These are phyloP conservation scores for Asobara japonica DNA, from an alignment of 1,140 invertebrate genomes.

Conservation along the genomic window DNA sequence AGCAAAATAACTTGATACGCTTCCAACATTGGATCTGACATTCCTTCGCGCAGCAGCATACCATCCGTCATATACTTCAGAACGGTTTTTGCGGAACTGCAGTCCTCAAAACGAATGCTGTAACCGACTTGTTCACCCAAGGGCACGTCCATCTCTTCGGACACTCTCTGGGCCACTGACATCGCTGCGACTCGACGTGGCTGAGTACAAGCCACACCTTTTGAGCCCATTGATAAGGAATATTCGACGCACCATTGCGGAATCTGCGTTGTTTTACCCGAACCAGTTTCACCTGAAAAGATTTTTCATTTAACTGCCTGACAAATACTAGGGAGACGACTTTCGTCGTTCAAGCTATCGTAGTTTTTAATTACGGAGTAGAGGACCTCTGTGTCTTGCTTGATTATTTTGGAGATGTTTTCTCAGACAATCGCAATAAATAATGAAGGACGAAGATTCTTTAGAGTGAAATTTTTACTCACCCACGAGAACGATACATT, in stretches of 20 bases:
- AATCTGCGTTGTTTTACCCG: constrained; percentile 97
- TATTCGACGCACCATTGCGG: constrained; percentile 95
- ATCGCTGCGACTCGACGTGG: constrained; percentile 98
- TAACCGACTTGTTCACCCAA: constrained; percentile 94
- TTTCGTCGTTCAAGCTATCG: too few relatives aligned
- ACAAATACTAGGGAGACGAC: too few relatives aligned
- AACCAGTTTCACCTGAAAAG: too few relatives aligned
- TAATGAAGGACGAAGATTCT: too few relatives aligned
- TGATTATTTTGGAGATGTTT: too few relatives aligned
- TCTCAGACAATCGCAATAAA: too few relatives aligned
- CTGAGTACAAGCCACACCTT: constrained; percentile 96
- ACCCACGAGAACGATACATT: constrained; percentile 93
- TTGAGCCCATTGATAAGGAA: constrained; percentile 76
- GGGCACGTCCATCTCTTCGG: constrained; percentile 98
- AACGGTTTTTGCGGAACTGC: constrained; percentile 93
- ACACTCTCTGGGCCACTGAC: constrained; percentile 97
- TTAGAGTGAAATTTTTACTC: too few relatives aligned
- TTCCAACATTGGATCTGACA: constrained; percentile 98
- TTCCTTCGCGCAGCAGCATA: constrained; percentile 99
- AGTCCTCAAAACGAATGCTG: constrained; percentile 99
- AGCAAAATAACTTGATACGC: constrained; percentile 95
- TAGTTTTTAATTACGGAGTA: too few relatives aligned
- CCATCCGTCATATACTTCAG: constrained; percentile 98
- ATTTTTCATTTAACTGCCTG: too few relatives aligned
- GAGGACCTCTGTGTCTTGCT: too few relatives aligned